Evolutionary conservation across 2,113 vertebrate species (phyloP).

Genomic region (Narcine bancroftii): DNA sequence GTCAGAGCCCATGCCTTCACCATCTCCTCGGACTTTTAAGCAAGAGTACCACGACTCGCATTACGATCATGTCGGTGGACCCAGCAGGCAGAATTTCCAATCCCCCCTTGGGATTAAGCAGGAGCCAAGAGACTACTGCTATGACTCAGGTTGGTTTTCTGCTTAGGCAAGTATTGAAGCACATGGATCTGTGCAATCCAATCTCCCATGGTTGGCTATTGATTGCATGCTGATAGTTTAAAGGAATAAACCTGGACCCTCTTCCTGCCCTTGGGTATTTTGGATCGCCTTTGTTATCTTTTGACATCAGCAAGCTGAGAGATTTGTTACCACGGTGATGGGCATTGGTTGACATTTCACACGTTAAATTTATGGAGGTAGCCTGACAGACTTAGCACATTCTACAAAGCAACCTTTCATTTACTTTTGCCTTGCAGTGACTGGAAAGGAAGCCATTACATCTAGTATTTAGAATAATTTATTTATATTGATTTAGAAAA

Average conservation of each 20-base stretch:
- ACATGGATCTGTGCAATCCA: background rate
- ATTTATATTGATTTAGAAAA: background rate
- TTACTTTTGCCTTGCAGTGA: background rate
- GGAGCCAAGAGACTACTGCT: slow-evolving; percentile 89
- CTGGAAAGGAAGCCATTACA: no score
- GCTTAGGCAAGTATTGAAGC: background rate
- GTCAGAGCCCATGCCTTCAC: slow-evolving; percentile 77
- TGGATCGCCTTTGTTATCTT: slow-evolving; percentile 47
- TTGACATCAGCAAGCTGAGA: slow-evolving; percentile 48
- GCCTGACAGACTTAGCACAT: background rate
- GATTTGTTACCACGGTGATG: slow-evolving; percentile 47
- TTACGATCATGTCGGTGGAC: slow-evolving; percentile 73
- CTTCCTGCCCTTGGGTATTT: background rate
- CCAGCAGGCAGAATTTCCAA: slow-evolving; percentile 63
- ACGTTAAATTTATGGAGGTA: background rate
- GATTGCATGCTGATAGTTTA: background rate
- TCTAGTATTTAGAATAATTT: background rate
- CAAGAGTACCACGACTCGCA: slow-evolving; percentile 82
- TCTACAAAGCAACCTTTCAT: background rate
- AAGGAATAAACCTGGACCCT: background rate
- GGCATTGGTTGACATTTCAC: slow-evolving; percentile 10
- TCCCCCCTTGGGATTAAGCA: slow-evolving; percentile 85
- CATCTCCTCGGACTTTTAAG: slow-evolving; percentile 82
- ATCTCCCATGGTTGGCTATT: background rate
- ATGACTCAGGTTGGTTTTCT: slow-evolving; percentile 77